Conservation (phyloP, 2,888 invertebrate species). For the Eurytoma californica region DNA sequence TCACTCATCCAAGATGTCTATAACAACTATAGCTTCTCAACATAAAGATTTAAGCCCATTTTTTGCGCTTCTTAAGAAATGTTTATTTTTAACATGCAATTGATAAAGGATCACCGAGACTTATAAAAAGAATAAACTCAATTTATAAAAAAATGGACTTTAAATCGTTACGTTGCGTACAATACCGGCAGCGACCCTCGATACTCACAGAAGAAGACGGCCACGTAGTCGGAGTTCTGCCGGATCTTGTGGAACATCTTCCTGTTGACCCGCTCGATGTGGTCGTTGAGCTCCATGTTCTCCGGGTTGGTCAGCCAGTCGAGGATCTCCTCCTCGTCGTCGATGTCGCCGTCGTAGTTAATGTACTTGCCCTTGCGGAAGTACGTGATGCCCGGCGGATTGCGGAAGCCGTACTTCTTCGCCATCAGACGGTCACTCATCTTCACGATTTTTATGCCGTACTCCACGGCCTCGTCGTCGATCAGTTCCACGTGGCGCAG, state of each 20-base stretch:
- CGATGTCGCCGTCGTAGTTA: constrained; percentile 94
- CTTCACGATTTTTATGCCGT: constrained; percentile 93
- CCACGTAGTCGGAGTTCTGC: constrained; percentile 91
- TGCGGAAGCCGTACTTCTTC: constrained; percentile 92
- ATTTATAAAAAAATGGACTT: too few species aligned
- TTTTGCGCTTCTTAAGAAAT: too few species aligned
- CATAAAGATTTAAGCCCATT: too few species aligned
- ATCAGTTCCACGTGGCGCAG: constrained; percentile 92
- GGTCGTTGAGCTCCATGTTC: constrained; percentile 95
- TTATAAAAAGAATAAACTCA: too few species aligned
- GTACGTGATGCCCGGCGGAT: constrained; percentile 93
- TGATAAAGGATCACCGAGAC: too few species aligned
- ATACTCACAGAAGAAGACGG: constrained; percentile 94
- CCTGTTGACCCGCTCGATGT: constrained; percentile 92
- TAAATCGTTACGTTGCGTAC: too few species aligned
- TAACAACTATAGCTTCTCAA: too few species aligned
- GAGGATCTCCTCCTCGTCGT: constrained; percentile 90
- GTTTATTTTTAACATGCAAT: too few species aligned
- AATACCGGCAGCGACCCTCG: constrained; percentile 8
- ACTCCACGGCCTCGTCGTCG: constrained; percentile 93
- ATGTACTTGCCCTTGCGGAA: constrained; percentile 92
- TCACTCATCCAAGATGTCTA: too few species aligned
- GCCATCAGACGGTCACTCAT: constrained; percentile 93
- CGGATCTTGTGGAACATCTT: constrained; percentile 96
- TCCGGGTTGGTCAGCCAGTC: constrained; percentile 96